Evolutionary conservation across 2,888 invertebrate species (phyloP).

Genomic region (Cerceris rybyensis): DNA sequence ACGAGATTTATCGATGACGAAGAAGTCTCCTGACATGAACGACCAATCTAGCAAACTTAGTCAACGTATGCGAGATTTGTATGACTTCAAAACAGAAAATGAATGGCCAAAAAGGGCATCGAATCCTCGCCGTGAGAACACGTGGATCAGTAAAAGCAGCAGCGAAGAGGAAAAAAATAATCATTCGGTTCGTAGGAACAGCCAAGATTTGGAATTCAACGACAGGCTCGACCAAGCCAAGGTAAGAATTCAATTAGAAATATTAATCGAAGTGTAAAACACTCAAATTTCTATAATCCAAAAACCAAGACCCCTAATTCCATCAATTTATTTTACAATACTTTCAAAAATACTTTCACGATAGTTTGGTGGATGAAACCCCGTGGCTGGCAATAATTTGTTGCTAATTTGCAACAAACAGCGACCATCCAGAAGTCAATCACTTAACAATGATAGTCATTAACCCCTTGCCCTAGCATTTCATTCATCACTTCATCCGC

Average conservation of each 20-base stretch:
- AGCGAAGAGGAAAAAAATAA: constrained; percentile 65
- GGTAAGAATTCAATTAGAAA: constrained; percentile 29
- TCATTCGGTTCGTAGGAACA: constrained; percentile 59
- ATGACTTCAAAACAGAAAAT: constrained; percentile 75
- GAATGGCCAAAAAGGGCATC: constrained; percentile 71
- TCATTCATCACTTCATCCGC: too few relatives aligned
- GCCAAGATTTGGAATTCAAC: constrained; percentile 74
- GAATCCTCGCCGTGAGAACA: constrained; percentile 41
- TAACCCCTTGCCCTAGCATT: too few relatives aligned
- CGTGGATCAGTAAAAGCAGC: constrained; percentile 72
- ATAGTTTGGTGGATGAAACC: too few relatives aligned
- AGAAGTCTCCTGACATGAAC: constrained; percentile 38
- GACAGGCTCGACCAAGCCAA: constrained; percentile 57
- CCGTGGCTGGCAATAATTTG: too few relatives aligned
- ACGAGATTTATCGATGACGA: constrained; percentile 16
- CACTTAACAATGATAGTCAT: too few relatives aligned
- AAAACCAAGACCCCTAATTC: too few relatives aligned
- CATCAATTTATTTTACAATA: too few relatives aligned
- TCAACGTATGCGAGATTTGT: constrained; percentile 74
- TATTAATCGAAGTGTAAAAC: not conserved
- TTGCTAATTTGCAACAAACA: too few relatives aligned
- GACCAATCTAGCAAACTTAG: constrained; percentile 62
- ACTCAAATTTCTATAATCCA: too few relatives aligned
- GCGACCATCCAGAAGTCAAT: too few relatives aligned
- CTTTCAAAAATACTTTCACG: too few relatives aligned